These are phyloP conservation scores for Salvelinus sp. DNA, from an alignment of 2,113 vertebrate species.

Conservation along the genomic window DNA sequence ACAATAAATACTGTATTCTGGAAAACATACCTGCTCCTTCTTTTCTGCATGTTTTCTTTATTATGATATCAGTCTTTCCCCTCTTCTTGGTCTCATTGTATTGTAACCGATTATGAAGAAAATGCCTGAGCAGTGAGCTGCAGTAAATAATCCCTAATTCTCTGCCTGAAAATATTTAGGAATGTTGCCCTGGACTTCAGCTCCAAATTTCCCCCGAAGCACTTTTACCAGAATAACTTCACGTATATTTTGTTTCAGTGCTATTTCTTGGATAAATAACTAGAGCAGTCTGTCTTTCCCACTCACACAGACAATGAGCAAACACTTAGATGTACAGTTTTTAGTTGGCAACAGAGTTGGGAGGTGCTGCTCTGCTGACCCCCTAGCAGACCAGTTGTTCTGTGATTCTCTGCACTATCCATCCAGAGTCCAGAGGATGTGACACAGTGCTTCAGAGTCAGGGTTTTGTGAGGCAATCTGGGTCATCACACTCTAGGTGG, in stretches of 20 bases:
- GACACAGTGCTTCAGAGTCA: too few relatives aligned
- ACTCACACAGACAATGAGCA: neutral
- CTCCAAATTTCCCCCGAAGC: neutral
- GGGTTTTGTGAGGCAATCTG: too few relatives aligned
- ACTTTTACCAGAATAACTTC: constrained; percentile 1
- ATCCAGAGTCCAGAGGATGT: too few relatives aligned
- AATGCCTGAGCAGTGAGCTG: neutral
- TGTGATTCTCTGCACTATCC: too few relatives aligned
- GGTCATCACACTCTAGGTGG: too few relatives aligned
- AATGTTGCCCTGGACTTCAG: constrained; percentile 4
- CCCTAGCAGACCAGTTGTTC: too few relatives aligned
- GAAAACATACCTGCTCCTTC: neutral
- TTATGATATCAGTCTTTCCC: neutral
- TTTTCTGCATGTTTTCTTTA: neutral
- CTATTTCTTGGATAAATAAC: constrained; percentile 3
- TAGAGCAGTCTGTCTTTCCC: neutral
- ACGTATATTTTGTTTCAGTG: neutral
- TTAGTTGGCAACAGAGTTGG: too few relatives aligned
- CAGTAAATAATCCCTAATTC: neutral
- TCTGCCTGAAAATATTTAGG: constrained; percentile 1
- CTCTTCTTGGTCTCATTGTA: neutral
- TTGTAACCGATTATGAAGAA: neutral
- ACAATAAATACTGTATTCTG: constrained; percentile 56
- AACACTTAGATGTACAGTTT: neutral
- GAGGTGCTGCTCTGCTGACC: too few relatives aligned